Conservation (phyloP, 2,888 invertebrate species). For the Agrilus cyanescens region DNA sequence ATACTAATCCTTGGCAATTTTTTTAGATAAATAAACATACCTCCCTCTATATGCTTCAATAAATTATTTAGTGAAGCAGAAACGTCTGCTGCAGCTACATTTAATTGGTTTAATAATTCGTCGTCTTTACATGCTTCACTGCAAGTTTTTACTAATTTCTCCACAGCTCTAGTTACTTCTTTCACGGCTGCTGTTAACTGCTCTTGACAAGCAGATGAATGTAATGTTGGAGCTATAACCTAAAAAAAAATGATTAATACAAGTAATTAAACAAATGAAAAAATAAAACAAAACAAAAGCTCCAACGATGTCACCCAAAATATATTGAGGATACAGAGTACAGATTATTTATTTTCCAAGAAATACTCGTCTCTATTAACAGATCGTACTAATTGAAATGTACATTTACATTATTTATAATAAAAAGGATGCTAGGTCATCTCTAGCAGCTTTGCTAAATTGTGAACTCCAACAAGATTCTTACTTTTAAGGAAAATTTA, state of each 20-base stretch:
- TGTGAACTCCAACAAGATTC: no score
- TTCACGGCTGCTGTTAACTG: slow-evolving; percentile 87
- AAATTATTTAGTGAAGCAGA: slow-evolving; percentile 80
- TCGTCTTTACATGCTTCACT: slow-evolving; percentile 59
- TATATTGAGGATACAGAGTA: no score
- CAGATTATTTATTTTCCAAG: no score
- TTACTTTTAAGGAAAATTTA: no score
- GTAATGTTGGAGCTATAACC: slow-evolving; percentile 76
- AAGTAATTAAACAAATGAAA: slow-evolving; percentile 2
- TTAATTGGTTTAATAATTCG: slow-evolving; percentile 59
- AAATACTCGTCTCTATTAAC: no score
- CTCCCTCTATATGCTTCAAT: slow-evolving; percentile 70
- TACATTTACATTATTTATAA: no score
- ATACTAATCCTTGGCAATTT: no score
- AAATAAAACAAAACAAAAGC: not conserved
- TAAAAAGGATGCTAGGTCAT: no score
- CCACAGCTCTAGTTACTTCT: slow-evolving; percentile 86
- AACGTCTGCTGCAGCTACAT: slow-evolving; percentile 77
- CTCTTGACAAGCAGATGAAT: slow-evolving; percentile 73
- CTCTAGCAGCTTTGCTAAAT: no score
- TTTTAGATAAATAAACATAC: slow-evolving; percentile 5
- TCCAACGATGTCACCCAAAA: no score
- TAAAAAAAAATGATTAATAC: slow-evolving; percentile 18
- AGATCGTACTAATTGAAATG: no score
- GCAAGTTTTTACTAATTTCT: slow-evolving; percentile 73